Base-by-base conservation (phyloP, 2,113 vertebrate species). In the Excalfactoria chinensis region DNA sequence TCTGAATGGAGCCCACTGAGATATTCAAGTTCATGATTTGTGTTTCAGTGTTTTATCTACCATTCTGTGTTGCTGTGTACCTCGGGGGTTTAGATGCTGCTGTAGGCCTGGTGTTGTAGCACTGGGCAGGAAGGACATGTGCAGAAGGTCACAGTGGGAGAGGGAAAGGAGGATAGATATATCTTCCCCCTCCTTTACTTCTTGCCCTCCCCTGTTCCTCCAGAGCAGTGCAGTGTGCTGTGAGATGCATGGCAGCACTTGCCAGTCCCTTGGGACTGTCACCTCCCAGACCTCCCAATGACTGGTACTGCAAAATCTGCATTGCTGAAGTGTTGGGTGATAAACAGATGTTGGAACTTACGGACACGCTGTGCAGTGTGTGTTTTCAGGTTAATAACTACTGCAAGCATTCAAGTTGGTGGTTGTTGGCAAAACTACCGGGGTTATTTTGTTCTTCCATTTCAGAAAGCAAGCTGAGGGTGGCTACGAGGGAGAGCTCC, bases 381-480 rank as follows among this genome's bases (percentile, higher is more conserved):
- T 76, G 78, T 19, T 9, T 89, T 73, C 34, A 1, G 3, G 22
- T 72, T 84, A 71, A 71, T 62, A 88, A 84, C 84, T 62, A 23
- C 71, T 58, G 80, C 77, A 79, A 73, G 72, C 32, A 43, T 63
- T 22, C 34, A 30, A 83, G 77, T 21, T n/a, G 35, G 30, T 1
- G 34, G 11, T 49, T 70, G 55, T n/a, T 51, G 46, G 77, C 7
- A 48, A 89, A 92, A 76, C 7, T 37, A 72, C 53, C 32, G 3
- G 25, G 32, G 43, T 67, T 56, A 25, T 55, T 74, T 41, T 88
- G 13, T 70, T 84, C 94, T 67, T 95, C 58, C 13, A 6, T 96
- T 82, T 83, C 51, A 98, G 98, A 96, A 84, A 98, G 96, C 90
- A 93, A 92, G 59, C 88, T 98, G 17, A 63, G 1, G 25, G 81